Percentiles rank a stretch among this genome's conserved stretches.
phyloP scores from a whole-genome alignment of 2,797 vertebrate genomes.

The Geotrypetes seraphini region DNA sequence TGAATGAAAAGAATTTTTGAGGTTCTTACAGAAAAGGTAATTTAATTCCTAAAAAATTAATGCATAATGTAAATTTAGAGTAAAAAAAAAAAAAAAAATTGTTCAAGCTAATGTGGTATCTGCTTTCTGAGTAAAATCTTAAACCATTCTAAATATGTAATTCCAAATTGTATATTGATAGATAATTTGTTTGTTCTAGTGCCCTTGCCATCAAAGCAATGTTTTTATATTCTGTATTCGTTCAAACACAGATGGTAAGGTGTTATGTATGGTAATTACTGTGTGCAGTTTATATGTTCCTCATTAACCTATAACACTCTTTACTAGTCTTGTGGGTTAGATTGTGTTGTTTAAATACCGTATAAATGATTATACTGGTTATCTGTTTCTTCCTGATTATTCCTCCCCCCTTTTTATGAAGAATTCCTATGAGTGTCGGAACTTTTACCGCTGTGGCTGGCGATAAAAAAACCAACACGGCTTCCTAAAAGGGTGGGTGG shows the following conservation, averaged over 20 bases:
- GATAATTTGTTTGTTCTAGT: background rate
- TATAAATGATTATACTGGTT: conserved; percentile 12
- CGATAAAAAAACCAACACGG: no score
- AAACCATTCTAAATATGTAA: background rate
- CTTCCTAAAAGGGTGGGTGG: no score
- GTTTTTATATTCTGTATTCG: conserved; percentile 23
- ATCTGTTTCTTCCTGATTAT: conserved; percentile 1
- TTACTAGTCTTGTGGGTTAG: conserved; percentile 6
- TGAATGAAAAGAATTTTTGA: conserved; percentile 46
- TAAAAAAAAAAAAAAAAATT: conserved; percentile 34
- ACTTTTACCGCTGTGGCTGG: no score
- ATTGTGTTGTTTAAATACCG: conserved; percentile 8
- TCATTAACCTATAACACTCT: conserved; percentile 30
- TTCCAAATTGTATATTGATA: conserved; percentile 2
- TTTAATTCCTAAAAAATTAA: conserved; percentile 41
- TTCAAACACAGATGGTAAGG: conserved; percentile 26
- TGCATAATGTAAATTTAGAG: conserved; percentile 49
- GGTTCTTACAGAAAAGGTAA: conserved; percentile 59
- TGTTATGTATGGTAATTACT: conserved; percentile 24
- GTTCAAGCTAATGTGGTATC: conserved; percentile 5
- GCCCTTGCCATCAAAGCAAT: background rate
- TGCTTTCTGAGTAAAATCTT: background rate
- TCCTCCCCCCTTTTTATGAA: no score
- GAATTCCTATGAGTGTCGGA: no score
- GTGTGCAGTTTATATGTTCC: conserved; percentile 26